Percentiles rank a stretch among this genome's conserved stretches.
Evolutionary conservation across 2,888 invertebrate genomes (phyloP).

Genomic region (Himalopsyche tibetana): DNA sequence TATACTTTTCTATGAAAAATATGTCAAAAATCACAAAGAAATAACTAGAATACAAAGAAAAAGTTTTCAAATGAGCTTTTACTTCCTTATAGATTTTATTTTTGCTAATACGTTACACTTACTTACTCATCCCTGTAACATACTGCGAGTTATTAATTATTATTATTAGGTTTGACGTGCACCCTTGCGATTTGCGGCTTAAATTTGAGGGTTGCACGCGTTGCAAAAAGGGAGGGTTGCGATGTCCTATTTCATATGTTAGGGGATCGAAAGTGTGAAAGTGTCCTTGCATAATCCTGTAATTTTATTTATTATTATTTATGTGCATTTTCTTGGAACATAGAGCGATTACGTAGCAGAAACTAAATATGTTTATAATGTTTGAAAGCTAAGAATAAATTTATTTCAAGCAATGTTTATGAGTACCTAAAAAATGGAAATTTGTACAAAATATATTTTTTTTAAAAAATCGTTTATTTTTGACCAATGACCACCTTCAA

Average conservation of each 20-base stretch:
- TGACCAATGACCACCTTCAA: too few species aligned
- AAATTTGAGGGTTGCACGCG: conserved; percentile 33
- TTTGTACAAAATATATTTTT: too few species aligned
- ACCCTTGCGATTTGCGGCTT: conserved; percentile 41
- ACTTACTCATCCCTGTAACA: not conserved
- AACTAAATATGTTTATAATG: not conserved
- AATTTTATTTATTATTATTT: conserved; percentile 33
- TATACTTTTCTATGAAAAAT: too few species aligned
- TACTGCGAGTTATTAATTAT: conserved; percentile 6
- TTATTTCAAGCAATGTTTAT: too few species aligned
- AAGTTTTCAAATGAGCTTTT: too few species aligned
- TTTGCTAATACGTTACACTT: not conserved
- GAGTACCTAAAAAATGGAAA: too few species aligned
- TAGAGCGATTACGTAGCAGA: not conserved
- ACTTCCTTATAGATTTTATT: not conserved
- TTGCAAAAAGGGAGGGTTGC: not conserved
- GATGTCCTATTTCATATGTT: conserved; percentile 2
- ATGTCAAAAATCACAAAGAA: too few species aligned
- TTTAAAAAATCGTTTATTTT: too few species aligned
- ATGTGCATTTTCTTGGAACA: not conserved
- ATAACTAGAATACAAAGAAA: too few species aligned
- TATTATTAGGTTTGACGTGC: not conserved
- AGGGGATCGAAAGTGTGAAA: conserved; percentile 42
- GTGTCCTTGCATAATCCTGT: conserved; percentile 35
- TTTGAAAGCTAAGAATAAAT: too few species aligned